Percentiles rank a stretch among this genome's conserved stretches.
Conservation (phyloP, 1,140 invertebrate species). For the Agraylea sexmaculata region DNA sequence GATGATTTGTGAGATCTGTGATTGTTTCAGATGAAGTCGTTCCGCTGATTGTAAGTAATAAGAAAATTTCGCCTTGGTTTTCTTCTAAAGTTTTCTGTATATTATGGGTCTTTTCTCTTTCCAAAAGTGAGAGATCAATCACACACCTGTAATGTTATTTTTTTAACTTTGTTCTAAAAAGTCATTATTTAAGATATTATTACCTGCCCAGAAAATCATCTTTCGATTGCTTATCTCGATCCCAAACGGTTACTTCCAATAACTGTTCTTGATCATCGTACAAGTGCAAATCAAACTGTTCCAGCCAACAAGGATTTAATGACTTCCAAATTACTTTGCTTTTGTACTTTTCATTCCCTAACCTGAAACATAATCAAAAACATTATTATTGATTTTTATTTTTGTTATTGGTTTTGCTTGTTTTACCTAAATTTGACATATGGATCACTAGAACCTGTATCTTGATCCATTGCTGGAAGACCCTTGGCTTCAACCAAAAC, state of each 20-base stretch:
- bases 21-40: constrained; percentile 86
- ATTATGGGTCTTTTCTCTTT: constrained; percentile 82
- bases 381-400: neutral
- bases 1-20: constrained; percentile 75
- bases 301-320: constrained; percentile 81
- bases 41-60: constrained; percentile 89
- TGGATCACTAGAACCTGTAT: constrained; percentile 78
- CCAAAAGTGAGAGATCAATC: constrained; percentile 75
- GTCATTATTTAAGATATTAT: constrained; percentile 12
- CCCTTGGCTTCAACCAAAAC: constrained; percentile 91
- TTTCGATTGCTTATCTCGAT: constrained; percentile 69
- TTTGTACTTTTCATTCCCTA: constrained; percentile 97
- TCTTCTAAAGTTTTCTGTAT: constrained; percentile 85
- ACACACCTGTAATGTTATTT: constrained; percentile 49
- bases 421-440: constrained; percentile 91
- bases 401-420: neutral
- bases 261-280: constrained; percentile 82
- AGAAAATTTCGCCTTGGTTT: constrained; percentile 71
- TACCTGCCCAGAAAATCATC: constrained; percentile 81
- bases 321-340: constrained; percentile 84
- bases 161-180: neutral
- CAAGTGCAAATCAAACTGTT: constrained; percentile 94
- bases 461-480: constrained; percentile 78
- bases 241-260: constrained; percentile 82
- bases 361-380: constrained; percentile 53